Percentiles rank a stretch among this genome's conserved stretches.
These are phyloP conservation scores for Kryptolebias ocellatus DNA, from an alignment of 2,797 vertebrate species.

Conservation along the genomic window DNA sequence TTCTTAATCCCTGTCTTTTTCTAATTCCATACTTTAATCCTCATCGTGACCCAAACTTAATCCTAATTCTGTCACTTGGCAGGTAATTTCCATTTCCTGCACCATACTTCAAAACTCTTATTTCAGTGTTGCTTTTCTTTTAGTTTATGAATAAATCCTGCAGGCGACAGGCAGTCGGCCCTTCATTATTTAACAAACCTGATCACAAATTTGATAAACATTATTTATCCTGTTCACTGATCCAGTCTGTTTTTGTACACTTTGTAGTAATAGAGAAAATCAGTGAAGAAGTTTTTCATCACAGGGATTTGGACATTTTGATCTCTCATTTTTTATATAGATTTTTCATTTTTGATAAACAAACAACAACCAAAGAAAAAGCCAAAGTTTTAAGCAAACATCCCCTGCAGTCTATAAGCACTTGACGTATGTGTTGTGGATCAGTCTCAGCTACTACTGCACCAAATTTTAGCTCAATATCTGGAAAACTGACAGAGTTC, in stretches of 20 bases:
- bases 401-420: too few relatives aligned
- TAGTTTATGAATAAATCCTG: conserved; percentile 1
- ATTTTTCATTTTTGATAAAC: too few relatives aligned
- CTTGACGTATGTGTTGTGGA: too few relatives aligned
- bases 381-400: too few relatives aligned
- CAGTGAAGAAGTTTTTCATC: background rate
- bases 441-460: too few relatives aligned
- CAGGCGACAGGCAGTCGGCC: background rate
- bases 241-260: background rate
- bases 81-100: conserved; percentile 44
- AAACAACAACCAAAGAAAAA: too few relatives aligned
- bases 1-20: conserved; percentile 46
- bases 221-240: too few relatives aligned
- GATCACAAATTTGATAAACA: too few relatives aligned
- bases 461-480: too few relatives aligned
- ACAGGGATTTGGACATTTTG: background rate
- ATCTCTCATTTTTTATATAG: background rate
- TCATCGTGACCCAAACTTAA: conserved; percentile 52
- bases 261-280: background rate
- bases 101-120: conserved; percentile 15
- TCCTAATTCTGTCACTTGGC: conserved; percentile 58
- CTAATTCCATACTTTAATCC: conserved; percentile 62
- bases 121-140: conserved; percentile 11
- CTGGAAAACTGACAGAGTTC: too few relatives aligned
- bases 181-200: too few relatives aligned